These are phyloP conservation scores for Plotosus lineatus DNA, from an alignment of 2,113 vertebrate species.

Conservation along the genomic window DNA sequence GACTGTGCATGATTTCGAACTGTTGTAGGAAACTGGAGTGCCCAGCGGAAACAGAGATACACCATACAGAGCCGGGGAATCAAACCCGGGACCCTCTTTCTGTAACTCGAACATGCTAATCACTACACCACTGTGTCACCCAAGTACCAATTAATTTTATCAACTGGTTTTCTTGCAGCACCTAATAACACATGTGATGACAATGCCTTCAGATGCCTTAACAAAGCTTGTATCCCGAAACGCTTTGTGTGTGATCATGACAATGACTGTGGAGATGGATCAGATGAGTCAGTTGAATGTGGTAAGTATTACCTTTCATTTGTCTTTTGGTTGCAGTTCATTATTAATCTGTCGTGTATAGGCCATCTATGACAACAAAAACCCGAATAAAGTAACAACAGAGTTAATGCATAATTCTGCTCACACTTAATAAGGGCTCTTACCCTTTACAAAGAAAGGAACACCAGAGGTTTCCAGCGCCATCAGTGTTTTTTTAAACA, in stretches of 20 bases:
- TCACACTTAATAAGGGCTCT: neutral
- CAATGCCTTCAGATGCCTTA: slow-evolving; percentile 88
- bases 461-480: neutral
- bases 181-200: slow-evolving; percentile 96
- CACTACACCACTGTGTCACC: no score
- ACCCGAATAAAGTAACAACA: neutral
- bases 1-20: no score
- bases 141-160: neutral
- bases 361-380: neutral
- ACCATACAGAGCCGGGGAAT: no score
- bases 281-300: slow-evolving; percentile 91
- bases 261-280: slow-evolving; percentile 93
- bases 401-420: neutral
- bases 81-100: no score
- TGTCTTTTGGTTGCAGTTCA: neutral
- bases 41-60: no score
- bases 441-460: neutral
- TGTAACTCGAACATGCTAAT: no score
- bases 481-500: no score
- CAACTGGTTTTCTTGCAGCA: slow-evolving; percentile 69
- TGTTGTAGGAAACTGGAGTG: no score
- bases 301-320: slow-evolving; percentile 69
- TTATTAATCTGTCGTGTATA: neutral
- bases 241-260: slow-evolving; percentile 94
- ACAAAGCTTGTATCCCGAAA: slow-evolving; percentile 90